These are phyloP conservation scores for Phymanthus crucifer DNA, from an alignment of 92 coral and sea anemone genomes.

Conservation along the genomic window DNA sequence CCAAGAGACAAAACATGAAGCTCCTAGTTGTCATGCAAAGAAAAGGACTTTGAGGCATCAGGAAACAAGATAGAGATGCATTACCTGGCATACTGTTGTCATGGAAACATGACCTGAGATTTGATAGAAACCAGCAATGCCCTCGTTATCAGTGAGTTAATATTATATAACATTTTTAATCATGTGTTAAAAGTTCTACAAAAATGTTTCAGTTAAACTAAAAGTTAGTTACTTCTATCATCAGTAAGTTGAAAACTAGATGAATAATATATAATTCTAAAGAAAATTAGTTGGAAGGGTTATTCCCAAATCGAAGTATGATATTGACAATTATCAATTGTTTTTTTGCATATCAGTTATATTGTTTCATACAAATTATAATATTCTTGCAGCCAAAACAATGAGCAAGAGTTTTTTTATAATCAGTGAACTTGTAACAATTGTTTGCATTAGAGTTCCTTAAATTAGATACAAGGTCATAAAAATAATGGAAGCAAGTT, in stretches of 20 bases:
- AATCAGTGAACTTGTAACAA: background rate
- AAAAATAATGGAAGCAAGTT: too few species aligned
- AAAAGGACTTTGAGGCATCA: background rate
- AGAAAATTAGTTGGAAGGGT: background rate
- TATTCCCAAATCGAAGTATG: background rate
- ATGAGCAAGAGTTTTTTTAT: background rate
- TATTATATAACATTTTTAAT: too few species aligned
- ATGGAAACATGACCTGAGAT: background rate
- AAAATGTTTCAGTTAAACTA: background rate
- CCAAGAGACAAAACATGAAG: background rate
- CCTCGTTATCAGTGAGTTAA: too few species aligned
- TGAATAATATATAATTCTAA: background rate
- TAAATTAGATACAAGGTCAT: background rate
- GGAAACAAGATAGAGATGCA: background rate
- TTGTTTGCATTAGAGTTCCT: background rate
- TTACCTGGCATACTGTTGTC: background rate
- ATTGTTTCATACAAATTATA: background rate
- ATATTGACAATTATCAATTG: background rate
- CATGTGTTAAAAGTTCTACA: background rate
- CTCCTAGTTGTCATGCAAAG: slow-evolving; percentile 19
- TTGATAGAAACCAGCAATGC: background rate
- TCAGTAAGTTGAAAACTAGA: background rate
- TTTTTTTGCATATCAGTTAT: background rate
- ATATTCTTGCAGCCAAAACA: background rate
- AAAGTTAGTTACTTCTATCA: background rate